phyloP scores from a whole-genome alignment of 1,140 invertebrate species.

The Cydia splendana region DNA sequence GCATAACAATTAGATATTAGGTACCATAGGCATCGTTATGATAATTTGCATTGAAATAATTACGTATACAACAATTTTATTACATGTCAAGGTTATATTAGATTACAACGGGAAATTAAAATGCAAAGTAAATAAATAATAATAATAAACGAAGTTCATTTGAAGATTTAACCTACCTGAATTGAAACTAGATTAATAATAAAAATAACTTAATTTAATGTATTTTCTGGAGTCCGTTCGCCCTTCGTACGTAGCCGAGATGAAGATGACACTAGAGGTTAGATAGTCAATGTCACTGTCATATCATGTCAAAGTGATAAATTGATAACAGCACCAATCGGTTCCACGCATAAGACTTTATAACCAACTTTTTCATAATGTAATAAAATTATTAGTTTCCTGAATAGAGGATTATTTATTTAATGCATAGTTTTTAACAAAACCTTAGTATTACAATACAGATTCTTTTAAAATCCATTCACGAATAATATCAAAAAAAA shows the following conservation, averaged over 20 bases:
- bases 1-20: constrained; percentile 21
- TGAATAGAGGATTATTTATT: too few species aligned
- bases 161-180: neutral
- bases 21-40: constrained; percentile 34
- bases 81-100: constrained; percentile 25
- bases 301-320: constrained; percentile 17
- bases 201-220: neutral
- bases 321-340: constrained; percentile 9
- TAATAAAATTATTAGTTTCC: too few species aligned
- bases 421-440: too few species aligned
- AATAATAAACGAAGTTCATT: neutral
- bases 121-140: neutral
- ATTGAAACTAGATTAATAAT: neutral
- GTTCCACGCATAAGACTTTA: neutral
- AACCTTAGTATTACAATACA: too few species aligned
- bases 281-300: constrained; percentile 28
- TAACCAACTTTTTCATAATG: too few species aligned
- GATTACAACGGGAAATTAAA: neutral
- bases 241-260: neutral
- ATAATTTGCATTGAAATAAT: constrained; percentile 47
- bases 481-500: too few species aligned
- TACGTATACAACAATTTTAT: constrained; percentile 43
- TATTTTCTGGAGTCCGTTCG: constrained; percentile 9
- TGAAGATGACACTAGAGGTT: neutral
- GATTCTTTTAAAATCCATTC: too few species aligned